Base-by-base conservation (phyloP, 2,888 invertebrate genomes). In the Silvanus unidentatus region DNA sequence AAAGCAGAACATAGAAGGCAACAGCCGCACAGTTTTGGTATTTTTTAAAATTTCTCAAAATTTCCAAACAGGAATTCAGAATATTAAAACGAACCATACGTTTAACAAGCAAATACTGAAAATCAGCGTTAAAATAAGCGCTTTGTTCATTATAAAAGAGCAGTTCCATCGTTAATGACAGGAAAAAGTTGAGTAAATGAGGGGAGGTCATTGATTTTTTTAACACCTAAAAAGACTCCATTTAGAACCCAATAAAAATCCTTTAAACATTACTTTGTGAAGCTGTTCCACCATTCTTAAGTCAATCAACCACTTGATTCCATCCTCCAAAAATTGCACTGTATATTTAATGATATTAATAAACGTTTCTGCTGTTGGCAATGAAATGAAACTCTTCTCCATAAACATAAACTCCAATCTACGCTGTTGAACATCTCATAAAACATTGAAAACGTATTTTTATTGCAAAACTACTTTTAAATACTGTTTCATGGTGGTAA, bases 291-390 rank as follows among this genome's bases (percentile, higher is more conserved):
- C 66, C 12, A 67, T 57, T 12, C 62, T 43, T 1, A 62, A 45
- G 34, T 68, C 62, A 16, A 68, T 40, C 14, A 72, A 52, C 11
- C 64, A 50, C 40, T 64, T 60, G 14, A 67, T 44, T 1, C 67
- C 67, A 37, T 59, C 53, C 44, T 62, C 54, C 2, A 61, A 53
- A 45, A 59, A 58, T 22, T 63, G 57, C n/a, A 67, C 54, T 4
- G 65, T 52, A 53, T 68, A 72, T 13, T 60, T 60, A 11, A 69
- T 50, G 15, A 72, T 59, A 28, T 60, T 58, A 14, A 61, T 49
- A 3, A 69, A 54, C 41, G 68, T 63, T 39, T 61, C 63, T 6
- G 58, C 50, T 42, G 51, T 53, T 16, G 63, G 35, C 13, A 30
- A 44, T 15, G 45, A 47, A 49, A 53, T 43, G 40, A 45, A 53